These are phyloP conservation scores for Accipiter cooperii DNA, from an alignment of 2,113 vertebrate species.

Conservation along the genomic window DNA sequence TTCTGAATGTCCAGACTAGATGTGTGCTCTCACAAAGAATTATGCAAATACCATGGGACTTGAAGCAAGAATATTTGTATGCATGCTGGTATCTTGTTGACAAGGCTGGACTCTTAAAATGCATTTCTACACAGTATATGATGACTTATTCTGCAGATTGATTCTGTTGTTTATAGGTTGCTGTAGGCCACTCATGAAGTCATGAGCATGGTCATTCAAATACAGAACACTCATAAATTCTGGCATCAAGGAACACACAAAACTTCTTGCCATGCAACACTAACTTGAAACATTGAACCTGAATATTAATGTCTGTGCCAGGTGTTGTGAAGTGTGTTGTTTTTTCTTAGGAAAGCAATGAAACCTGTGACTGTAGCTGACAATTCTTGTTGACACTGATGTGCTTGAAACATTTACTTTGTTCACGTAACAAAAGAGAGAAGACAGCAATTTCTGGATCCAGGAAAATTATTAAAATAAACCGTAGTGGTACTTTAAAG, in stretches of 20 bases:
- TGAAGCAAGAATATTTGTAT: not conserved
- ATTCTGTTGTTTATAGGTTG: conserved; percentile 48
- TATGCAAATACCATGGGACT: not conserved
- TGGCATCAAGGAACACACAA: conserved; percentile 60
- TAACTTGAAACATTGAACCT: conserved; percentile 56
- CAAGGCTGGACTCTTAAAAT: conserved; percentile 34
- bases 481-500: not conserved
- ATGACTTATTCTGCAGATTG: conserved; percentile 58
- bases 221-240: conserved; percentile 60
- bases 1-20: not conserved
- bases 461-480: conserved; percentile 5
- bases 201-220: conserved; percentile 60
- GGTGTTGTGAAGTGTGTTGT: conserved; percentile 40
- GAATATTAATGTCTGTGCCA: conserved; percentile 59
- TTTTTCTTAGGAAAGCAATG: conserved; percentile 35
- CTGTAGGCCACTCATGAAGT: conserved; percentile 57
- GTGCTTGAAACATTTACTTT: conserved; percentile 50
- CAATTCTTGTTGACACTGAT: conserved; percentile 31
- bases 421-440: conserved; percentile 26
- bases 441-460: not conserved
- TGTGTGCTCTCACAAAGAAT: not conserved
- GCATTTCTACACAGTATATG: not conserved
- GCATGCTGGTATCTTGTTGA: not conserved
- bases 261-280: conserved; percentile 54
- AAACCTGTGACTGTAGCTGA: conserved; percentile 43